Conservation (phyloP, 2,797 vertebrate species). For the Eulemur mongoz region DNA sequence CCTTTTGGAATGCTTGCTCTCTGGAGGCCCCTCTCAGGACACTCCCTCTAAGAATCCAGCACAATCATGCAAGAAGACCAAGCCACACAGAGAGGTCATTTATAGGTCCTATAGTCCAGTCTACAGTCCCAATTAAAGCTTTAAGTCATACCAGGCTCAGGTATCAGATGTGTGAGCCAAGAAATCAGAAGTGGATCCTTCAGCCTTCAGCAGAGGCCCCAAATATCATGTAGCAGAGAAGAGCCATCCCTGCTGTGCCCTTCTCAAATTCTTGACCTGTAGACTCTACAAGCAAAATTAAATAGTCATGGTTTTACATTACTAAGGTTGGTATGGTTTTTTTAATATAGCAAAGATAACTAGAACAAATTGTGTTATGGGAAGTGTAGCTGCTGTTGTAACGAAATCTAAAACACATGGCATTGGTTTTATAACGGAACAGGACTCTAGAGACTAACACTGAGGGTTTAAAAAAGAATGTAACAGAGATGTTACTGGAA, state of each 20-base stretch:
- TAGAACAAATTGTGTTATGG: not conserved
- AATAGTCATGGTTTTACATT: not conserved
- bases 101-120: not conserved
- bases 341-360: conserved; percentile 1
- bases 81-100: not conserved
- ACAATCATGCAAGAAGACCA: not conserved
- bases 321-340: not conserved
- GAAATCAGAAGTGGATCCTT: not conserved
- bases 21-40: not conserved
- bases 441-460: not conserved
- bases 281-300: not conserved
- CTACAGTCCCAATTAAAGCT: not conserved
- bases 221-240: not conserved
- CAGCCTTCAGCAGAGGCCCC: not conserved
- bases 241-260: not conserved
- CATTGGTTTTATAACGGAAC: not conserved
- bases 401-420: not conserved
- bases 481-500: not conserved
- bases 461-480: not conserved
- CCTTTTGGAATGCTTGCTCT: not conserved
- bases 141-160: not conserved
- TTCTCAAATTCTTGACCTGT: not conserved
- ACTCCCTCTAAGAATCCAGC: not conserved
- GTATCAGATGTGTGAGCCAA: not conserved
- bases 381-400: not conserved